Evolutionary conservation across 2,888 invertebrate genomes (phyloP).

Genomic region (Caenorhabditis sp.): DNA sequence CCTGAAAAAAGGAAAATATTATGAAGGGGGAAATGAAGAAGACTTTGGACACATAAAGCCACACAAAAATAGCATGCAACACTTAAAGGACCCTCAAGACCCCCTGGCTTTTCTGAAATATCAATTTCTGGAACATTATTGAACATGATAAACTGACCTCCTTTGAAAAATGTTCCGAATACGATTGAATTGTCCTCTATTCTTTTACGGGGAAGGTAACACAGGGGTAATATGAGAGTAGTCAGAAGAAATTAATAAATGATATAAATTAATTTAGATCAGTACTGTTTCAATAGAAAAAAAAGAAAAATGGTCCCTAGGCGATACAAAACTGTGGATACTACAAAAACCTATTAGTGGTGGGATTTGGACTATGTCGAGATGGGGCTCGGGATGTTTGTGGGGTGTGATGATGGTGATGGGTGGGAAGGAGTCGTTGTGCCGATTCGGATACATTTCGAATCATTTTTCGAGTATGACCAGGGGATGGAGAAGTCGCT

Average conservation of each 20-base stretch:
- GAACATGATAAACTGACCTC: background rate
- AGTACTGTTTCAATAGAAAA: too few relatives aligned
- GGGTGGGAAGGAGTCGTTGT: constrained; percentile 34
- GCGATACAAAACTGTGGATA: background rate
- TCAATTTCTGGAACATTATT: too few relatives aligned
- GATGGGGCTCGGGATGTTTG: constrained; percentile 43
- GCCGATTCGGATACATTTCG: constrained; percentile 54
- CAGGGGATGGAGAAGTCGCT: constrained; percentile 56
- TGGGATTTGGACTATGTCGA: constrained; percentile 45
- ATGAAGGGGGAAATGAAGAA: background rate
- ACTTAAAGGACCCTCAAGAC: background rate
- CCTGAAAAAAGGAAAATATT: constrained; percentile 52
- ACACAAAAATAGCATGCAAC: constrained; percentile 22
- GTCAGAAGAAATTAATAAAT: too few relatives aligned
- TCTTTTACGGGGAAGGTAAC: too few relatives aligned
- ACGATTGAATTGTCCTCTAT: too few relatives aligned
- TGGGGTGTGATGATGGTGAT: constrained; percentile 15
- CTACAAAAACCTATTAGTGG: constrained; percentile 27
- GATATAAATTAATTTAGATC: background rate
- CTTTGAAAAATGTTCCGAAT: background rate
- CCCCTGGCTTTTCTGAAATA: constrained; percentile 26
- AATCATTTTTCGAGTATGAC: constrained; percentile 61
- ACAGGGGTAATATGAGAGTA: background rate
- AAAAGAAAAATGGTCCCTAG: background rate
- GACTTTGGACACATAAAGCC: constrained; percentile 14